These are phyloP conservation scores for Epistrophella euchroma DNA, from an alignment of 2,888 invertebrate species.

Conservation along the genomic window DNA sequence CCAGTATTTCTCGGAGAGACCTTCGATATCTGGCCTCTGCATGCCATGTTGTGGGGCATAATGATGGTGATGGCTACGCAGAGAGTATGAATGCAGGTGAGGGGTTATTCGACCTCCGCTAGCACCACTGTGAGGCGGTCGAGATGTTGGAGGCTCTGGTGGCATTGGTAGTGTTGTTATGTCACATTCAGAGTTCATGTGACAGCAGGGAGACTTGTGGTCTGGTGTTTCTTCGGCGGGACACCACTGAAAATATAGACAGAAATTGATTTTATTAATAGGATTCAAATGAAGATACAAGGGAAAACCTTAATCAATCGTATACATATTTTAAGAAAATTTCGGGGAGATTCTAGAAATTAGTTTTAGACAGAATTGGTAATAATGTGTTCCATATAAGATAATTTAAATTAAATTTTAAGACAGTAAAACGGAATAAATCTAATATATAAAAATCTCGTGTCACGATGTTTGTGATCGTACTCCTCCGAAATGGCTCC, in stretches of 20 bases:
- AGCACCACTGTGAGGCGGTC: constrained; percentile 79
- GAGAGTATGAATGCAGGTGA: constrained; percentile 71
- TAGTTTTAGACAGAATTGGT: too few relatives aligned
- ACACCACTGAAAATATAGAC: constrained; percentile 80
- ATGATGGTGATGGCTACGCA: constrained; percentile 69
- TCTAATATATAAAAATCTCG: too few relatives aligned
- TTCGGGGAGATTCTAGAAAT: too few relatives aligned
- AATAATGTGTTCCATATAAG: too few relatives aligned
- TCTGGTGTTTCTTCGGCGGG: constrained; percentile 82
- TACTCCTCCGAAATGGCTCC: too few relatives aligned
- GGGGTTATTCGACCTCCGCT: constrained; percentile 80
- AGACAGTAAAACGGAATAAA: too few relatives aligned
- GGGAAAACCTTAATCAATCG: too few relatives aligned
- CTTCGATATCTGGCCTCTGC: constrained; percentile 86
- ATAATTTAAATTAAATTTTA: too few relatives aligned
- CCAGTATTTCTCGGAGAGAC: constrained; percentile 89
- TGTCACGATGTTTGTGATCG: too few relatives aligned
- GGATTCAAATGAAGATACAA: too few relatives aligned
- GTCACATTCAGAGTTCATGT: constrained; percentile 83
- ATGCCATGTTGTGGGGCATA: constrained; percentile 67
- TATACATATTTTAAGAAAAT: neutral
- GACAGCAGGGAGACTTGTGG: constrained; percentile 83
- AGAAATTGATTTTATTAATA: constrained; percentile 59
- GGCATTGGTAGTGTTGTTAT: constrained; percentile 83
- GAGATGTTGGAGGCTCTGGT: constrained; percentile 82